These are phyloP conservation scores for Rhamnusium bicolor DNA, from an alignment of 2,888 invertebrate genomes.

Conservation along the genomic window DNA sequence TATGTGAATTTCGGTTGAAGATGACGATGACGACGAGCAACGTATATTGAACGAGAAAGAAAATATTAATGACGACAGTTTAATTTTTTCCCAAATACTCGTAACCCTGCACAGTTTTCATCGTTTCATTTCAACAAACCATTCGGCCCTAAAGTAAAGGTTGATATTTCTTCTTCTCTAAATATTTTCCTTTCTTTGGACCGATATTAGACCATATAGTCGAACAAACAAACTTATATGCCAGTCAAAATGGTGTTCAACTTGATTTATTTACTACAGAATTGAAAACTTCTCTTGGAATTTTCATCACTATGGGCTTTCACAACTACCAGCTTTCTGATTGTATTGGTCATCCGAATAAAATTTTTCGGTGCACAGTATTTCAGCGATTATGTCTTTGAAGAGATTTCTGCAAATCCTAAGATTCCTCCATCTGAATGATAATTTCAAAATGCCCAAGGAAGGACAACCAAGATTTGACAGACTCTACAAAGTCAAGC, in stretches of 20 bases:
- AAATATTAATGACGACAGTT: too few species aligned
- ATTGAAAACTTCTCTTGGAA: slow-evolving; percentile 7
- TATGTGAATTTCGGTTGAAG: too few species aligned
- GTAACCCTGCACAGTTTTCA: too few species aligned
- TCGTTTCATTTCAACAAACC: too few species aligned
- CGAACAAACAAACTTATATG: slow-evolving; percentile 5
- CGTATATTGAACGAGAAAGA: too few species aligned
- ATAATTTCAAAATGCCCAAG: slow-evolving; percentile 41
- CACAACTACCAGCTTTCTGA: neutral
- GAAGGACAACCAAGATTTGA: slow-evolving; percentile 40
- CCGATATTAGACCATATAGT: neutral
- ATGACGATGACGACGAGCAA: too few species aligned
- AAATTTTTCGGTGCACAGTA: neutral
- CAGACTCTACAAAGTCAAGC: slow-evolving; percentile 48
- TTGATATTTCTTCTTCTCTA: too few species aligned
- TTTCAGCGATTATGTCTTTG: neutral
- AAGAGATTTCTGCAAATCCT: neutral
- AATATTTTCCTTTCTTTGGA: too few species aligned
- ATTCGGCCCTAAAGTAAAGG: too few species aligned
- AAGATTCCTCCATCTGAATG: slow-evolving; percentile 42
- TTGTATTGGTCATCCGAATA: slow-evolving; percentile 1
- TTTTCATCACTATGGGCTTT: slow-evolving; percentile 7
- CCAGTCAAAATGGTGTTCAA: neutral
- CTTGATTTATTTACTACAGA: neutral
- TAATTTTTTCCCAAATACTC: too few species aligned